Percentiles rank a stretch among this genome's conserved stretches.
phyloP scores from a whole-genome alignment of 2,888 invertebrate genomes.

The Zygaena filipendulae region DNA sequence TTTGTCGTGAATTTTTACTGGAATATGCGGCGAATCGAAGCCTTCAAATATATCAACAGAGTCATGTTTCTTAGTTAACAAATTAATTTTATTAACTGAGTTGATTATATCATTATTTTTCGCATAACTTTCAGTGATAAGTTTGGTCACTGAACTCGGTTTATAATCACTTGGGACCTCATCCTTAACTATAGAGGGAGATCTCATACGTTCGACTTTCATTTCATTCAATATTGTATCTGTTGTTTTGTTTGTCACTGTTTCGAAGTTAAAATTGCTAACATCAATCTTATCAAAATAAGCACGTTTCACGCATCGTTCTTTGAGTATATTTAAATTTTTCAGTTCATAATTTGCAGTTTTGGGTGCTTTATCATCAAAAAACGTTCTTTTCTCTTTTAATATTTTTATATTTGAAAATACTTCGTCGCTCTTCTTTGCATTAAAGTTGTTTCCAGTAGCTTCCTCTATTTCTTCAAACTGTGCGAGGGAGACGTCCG shows the following conservation, averaged over 20 bases:
- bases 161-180: constrained; percentile 26
- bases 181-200: constrained; percentile 45
- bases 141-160: constrained; percentile 37
- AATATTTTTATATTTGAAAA: constrained; percentile 25
- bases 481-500: constrained; percentile 27
- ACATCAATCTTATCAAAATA: constrained; percentile 33
- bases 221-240: constrained; percentile 10
- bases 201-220: constrained; percentile 26
- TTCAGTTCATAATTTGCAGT: constrained; percentile 6
- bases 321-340: constrained; percentile 14
- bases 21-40: constrained; percentile 28
- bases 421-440: constrained; percentile 14
- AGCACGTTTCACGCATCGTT: constrained; percentile 27
- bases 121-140: constrained; percentile 38
- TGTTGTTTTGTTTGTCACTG: neutral
- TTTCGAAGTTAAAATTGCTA: constrained; percentile 13
- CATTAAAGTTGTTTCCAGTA: constrained; percentile 19
- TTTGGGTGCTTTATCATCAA: constrained; percentile 21
- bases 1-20: no score
- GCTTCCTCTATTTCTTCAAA: constrained; percentile 42
- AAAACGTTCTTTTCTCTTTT: constrained; percentile 31
- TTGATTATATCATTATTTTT: constrained; percentile 25
- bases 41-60: constrained; percentile 46
- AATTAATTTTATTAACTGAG: constrained; percentile 22
- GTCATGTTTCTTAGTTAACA: constrained; percentile 26